phyloP scores from a whole-genome alignment of 1,140 invertebrate genomes.

The Stegodyphus mimosarum region DNA sequence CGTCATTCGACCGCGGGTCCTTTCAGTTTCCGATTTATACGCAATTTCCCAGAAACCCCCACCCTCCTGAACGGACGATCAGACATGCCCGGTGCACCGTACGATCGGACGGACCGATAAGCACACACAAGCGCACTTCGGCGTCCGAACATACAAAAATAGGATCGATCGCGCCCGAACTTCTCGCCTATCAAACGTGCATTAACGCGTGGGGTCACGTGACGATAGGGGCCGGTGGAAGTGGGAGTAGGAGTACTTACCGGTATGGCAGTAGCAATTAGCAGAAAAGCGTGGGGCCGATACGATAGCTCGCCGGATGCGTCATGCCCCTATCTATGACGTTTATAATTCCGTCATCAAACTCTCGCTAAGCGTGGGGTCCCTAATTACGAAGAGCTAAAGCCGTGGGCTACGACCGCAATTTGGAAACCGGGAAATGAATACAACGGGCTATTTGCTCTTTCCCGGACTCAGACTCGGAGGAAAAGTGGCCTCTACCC shows the following conservation, averaged over 20 bases:
- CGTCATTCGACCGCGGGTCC: conserved; percentile 39
- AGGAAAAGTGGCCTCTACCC: not conserved
- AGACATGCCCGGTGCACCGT: not conserved
- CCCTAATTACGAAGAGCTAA: conserved; percentile 46
- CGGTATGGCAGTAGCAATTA: conserved; percentile 50
- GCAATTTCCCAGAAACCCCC: conserved; percentile 18
- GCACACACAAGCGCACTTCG: conserved; percentile 3
- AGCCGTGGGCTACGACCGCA: conserved; percentile 55
- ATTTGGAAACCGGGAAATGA: conserved; percentile 56
- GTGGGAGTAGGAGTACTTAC: conserved; percentile 27
- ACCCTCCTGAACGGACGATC: conserved; percentile 9
- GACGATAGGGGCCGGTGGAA: not conserved
- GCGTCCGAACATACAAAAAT: conserved; percentile 21
- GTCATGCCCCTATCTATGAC: conserved; percentile 47
- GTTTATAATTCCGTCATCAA: conserved; percentile 59
- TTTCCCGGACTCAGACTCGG: conserved; percentile 31
- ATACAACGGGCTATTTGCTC: conserved; percentile 51
- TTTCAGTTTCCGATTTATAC: conserved; percentile 50
- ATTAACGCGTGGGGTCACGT: conserved; percentile 44
- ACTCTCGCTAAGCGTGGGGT: conserved; percentile 40
- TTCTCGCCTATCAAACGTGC: conserved; percentile 54
- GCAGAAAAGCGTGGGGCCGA: conserved; percentile 47
- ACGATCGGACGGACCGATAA: conserved; percentile 37
- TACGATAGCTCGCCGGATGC: conserved; percentile 46
- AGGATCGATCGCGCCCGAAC: conserved; percentile 22